Base-by-base conservation (phyloP, 2,113 vertebrate species). In the Ceuthmochares aereus region DNA sequence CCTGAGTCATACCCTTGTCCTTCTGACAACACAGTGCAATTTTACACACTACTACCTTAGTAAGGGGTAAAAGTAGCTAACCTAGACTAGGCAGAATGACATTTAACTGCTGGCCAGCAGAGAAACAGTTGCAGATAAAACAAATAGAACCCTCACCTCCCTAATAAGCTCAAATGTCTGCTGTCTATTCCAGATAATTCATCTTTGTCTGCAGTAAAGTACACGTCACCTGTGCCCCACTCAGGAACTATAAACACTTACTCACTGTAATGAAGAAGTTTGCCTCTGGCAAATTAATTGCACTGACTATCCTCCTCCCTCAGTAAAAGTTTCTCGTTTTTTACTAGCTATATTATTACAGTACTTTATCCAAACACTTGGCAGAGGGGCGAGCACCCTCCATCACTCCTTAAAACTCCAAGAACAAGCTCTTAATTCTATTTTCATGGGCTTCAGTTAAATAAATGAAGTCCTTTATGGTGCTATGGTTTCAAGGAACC, bases 211-310 rank as follows among this genome's bases (percentile, higher is more conserved):
- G 56, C 85, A 84, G 55, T 52, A 36, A 90, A 78, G 40, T 34
- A 84, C 60, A 45, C 2, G 3, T 87, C 86, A 84, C 83, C 90
- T 73, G 69, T 42, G 78, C 26, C 64, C 47, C 62, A 58, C 62
- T 96, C 76, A 84, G 86, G 43, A 96, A 54, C 49, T 77, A 63
- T 70, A 89, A 94, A 96, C 64, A 89, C 62, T 84, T 90, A 85
- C 32, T 93, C 79, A 64, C 27, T 94, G 77, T 42, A 87, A 68
- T 42, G 75, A 90, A 96, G 69, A 96, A 47, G 40, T 90, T 60
- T 64, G 69, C 70, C 68, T 91, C 69, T 58, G 84, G 87, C 85
- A 96, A 58, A 76, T 78, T 40, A 92, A 93, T 80, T 82, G 58
- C n/a, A 92, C 58, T 78, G 55, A 77, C 22, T 89, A 45, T 47